phyloP scores from a whole-genome alignment of 1,140 invertebrate genomes.

The Drosophila chauvacae region DNA sequence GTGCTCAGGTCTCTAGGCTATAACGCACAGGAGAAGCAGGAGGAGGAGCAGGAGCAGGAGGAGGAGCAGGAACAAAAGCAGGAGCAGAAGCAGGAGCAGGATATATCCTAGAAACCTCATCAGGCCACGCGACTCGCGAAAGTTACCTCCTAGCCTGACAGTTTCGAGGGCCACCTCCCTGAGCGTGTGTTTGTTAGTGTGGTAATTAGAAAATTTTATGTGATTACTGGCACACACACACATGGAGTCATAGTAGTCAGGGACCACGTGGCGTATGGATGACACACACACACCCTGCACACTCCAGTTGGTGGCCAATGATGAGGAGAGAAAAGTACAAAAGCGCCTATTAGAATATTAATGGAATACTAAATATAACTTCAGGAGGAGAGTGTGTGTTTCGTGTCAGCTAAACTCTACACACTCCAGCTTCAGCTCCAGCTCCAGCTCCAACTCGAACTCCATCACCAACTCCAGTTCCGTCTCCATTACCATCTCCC shows the following conservation, averaged over 20 bases:
- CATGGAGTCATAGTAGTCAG: not conserved
- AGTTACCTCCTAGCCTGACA: conserved; percentile 33
- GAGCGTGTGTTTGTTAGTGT: conserved; percentile 42
- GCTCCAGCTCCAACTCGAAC: no score
- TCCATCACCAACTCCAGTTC: not conserved
- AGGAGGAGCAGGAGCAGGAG: not conserved
- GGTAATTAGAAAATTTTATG: conserved; percentile 83
- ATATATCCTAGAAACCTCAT: conserved; percentile 7
- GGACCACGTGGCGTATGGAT: conserved; percentile 23
- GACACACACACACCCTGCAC: conserved; percentile 11
- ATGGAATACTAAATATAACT: conserved; percentile 81
- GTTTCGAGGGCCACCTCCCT: conserved; percentile 4
- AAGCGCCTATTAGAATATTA: conserved; percentile 84
- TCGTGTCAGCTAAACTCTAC: not conserved
- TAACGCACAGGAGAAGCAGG: not conserved
- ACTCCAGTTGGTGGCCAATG: conserved; percentile 39
- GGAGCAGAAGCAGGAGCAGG: not conserved
- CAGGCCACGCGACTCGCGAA: conserved; percentile 39
- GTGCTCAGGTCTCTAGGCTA: conserved; percentile 14
- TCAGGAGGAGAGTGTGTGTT: conserved; percentile 7
- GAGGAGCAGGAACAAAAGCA: not conserved
- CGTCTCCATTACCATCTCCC: not conserved
- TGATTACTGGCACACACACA: conserved; percentile 56
- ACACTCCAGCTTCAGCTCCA: not conserved
- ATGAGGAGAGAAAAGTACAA: conserved; percentile 76